Evolutionary conservation across 2,113 vertebrate genomes (phyloP).

Genomic region (Burhinus bistriatus): DNA sequence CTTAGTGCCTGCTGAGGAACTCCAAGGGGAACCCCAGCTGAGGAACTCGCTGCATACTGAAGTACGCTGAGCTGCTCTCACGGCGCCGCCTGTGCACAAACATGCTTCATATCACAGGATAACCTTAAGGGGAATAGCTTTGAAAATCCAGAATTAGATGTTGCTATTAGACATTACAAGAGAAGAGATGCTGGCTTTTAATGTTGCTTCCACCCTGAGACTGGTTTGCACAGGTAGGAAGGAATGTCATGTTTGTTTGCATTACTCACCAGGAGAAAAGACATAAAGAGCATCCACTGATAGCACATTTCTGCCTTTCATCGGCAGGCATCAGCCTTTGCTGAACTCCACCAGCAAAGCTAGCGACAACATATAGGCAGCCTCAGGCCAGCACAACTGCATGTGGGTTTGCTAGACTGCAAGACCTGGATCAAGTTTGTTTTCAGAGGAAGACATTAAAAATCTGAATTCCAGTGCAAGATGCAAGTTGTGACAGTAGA

Average conservation of each 20-base stretch:
- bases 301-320: not conserved
- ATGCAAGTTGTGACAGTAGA: not conserved
- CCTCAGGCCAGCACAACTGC: not conserved
- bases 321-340: not conserved
- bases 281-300: not conserved
- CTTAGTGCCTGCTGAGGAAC: not conserved
- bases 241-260: not conserved
- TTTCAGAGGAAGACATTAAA: not conserved
- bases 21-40: not conserved
- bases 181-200: constrained; percentile 26
- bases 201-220: not conserved
- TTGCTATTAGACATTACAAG: constrained; percentile 19
- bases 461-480: not conserved
- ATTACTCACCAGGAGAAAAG: not conserved
- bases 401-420: not conserved
- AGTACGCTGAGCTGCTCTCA: not conserved
- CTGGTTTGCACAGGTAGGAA: not conserved
- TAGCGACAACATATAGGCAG: not conserved
- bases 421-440: not conserved
- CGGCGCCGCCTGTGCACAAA: not conserved
- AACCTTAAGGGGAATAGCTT: constrained; percentile 26
- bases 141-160: constrained; percentile 28
- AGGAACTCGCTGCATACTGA: not conserved
- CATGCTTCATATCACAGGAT: constrained; percentile 44
- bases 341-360: not conserved